Evolutionary conservation across 2,113 vertebrate genomes (phyloP), one percentile per base, ranked within the genome.

Genomic region (Petromus typicus): DNA sequence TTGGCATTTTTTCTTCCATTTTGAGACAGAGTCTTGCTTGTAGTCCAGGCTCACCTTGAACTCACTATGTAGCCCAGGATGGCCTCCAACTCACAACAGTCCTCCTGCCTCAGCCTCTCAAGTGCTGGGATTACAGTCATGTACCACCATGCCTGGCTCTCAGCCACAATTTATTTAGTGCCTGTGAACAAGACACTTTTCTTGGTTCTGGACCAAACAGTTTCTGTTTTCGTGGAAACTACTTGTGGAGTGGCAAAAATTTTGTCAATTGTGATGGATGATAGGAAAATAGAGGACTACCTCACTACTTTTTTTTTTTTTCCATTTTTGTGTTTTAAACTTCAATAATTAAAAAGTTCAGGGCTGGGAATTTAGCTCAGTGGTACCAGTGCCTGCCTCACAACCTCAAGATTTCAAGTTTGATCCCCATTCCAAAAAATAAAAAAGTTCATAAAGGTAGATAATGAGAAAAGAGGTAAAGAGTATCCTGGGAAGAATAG

Each of bases 321-420:
- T 76, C 25, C 20, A 71, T 84, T 79, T 88, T 69, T 23, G 9
- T 82, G 9, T 91, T 90, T 90, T 66, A 90, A 67, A 82, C 45
- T 90, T 90, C 27, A n/a, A 32, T 76, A n/a, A 54, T 76, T n/a
- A n/a, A n/a, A n/a, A n/a, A n/a, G n/a, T n/a, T n/a, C n/a, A 51
- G 48, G 48, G 48, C 48, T 10, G 48, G 48, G 10, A 10, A 10
- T 5, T 51, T 51, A 51, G 48, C 48, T 51, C 48, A 51, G 48
- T 51, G 48, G 48, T 51, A 7, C 48, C 48, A 10, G 48, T 10
- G 48, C 48, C 48, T 51, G 48, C 48, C 48, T 51, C 48, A 10
- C 48, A 51, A 51, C 6, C 48, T 5, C 10, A 51, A 51, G 48
- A 10, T 7, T 10, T 10, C 10, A 10, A 51, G 48, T 51, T 51